Evolutionary conservation across 2,113 vertebrate genomes (phyloP).

Genomic region (Leucopsar rothschildi): DNA sequence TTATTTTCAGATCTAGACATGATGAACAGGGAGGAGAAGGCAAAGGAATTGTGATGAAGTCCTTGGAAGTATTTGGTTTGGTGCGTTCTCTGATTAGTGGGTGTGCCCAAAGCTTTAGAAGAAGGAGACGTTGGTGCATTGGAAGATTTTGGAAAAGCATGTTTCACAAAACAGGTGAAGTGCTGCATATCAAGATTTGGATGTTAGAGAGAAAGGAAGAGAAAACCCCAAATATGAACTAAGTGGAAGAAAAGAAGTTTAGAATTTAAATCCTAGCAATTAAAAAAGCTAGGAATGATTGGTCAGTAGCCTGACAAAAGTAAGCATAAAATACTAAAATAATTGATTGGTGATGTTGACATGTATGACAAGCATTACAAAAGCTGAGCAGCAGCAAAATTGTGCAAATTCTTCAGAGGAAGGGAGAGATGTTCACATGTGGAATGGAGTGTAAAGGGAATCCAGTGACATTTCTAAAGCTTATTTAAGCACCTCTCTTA

Average conservation of each 20-base stretch:
- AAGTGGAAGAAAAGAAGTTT: not conserved
- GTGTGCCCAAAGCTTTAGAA: not conserved
- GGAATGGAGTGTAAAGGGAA: slow-evolving; percentile 25
- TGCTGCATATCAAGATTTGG: not conserved
- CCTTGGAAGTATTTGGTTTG: not conserved
- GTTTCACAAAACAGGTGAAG: not conserved
- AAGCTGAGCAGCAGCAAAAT: not conserved
- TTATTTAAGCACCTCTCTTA: not conserved
- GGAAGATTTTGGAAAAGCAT: not conserved
- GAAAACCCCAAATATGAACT: not conserved
- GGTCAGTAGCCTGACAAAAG: not conserved
- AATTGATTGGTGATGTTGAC: not conserved
- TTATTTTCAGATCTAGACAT: not conserved
- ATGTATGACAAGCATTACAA: not conserved
- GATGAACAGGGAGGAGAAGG: not conserved
- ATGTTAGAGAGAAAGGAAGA: not conserved
- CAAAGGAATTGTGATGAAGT: not conserved
- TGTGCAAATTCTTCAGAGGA: not conserved
- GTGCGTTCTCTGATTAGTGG: not conserved
- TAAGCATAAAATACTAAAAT: not conserved
- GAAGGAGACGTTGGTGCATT: not conserved
- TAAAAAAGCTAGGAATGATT: not conserved
- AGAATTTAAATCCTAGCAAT: not conserved
- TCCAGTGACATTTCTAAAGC: slow-evolving; percentile 44
- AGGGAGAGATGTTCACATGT: not conserved